Conservation (phyloP, 2,113 vertebrate genomes). For the Cettia cetti region DNA sequence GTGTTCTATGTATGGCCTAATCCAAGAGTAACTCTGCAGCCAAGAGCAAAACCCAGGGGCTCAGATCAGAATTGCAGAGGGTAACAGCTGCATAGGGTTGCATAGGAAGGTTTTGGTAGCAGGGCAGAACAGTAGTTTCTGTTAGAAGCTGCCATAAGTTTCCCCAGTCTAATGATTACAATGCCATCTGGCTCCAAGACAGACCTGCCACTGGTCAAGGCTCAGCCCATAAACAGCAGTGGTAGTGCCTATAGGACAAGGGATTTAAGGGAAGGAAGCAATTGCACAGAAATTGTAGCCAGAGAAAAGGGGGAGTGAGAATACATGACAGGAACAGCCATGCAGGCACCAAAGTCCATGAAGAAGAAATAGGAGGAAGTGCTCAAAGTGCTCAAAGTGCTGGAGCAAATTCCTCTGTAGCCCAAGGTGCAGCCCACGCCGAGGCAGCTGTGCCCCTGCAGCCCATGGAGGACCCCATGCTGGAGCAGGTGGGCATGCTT, state of each 20-base stretch:
- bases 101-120: background rate
- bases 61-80: background rate
- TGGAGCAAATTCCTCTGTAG: background rate
- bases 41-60: rapidly evolving
- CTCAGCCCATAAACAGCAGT: background rate
- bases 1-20: background rate
- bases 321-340: background rate
- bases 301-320: background rate
- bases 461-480: background rate
- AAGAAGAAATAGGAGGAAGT: background rate
- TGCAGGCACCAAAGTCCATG: background rate
- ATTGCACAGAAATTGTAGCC: background rate
- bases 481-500: background rate
- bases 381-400: rapidly evolving
- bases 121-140: background rate
- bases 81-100: background rate
- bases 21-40: background rate
- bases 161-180: background rate
- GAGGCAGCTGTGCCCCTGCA: background rate
- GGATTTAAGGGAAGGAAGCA: background rate
- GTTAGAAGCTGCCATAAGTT: background rate
- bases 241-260: background rate
- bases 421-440: background rate
- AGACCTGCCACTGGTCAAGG: background rate
- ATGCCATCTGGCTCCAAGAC: background rate